Base-by-base conservation (phyloP, 64 coral and sea anemone species). In the Montipora sp. region DNA sequence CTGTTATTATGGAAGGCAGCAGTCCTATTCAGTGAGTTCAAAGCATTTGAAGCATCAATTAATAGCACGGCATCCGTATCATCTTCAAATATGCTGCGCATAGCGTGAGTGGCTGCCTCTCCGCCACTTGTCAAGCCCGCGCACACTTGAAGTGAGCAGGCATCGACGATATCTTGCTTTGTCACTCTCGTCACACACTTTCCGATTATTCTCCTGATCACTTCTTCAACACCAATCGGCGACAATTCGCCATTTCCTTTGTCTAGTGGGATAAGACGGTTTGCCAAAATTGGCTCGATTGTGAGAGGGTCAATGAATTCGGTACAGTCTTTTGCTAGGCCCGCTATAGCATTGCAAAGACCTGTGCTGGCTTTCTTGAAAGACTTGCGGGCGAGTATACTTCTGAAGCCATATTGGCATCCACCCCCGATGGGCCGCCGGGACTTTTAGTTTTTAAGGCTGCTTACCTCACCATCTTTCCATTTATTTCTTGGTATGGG, bases 401-500 rank as follows among this genome's bases (percentile, higher is more conserved):
- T 6, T 73, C 73, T 51, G 22, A 89, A 89, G 2, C 87, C 87
- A 36, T 36, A 36, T 78, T 61, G 24, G 73, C 87, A 57, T 89
- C 87, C 4, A 89, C 75, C 0, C 51, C 87, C 4, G 47, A 89
- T 5, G 72, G 87, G 16, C 87, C 87, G 2, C 87, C 47, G 3
- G 87, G 57, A 18, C 73, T 73, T 0, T 89, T 89, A 16, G 87
- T 89, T 55, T 45, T 53, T 7, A 89, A 48, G 10, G 87, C 71
- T 16, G 71, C 71, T 18, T 89, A 51, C 21, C 73, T 47, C 13
- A 89, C 48, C 87, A 89, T 78, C 7, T 89, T 47, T 65, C 89
- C 78, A 14, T 73, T 73, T 44, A 90, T 80, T 65, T 90, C 78
- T 3, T 45, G 51, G 72, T 18, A 80, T 12, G 48, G n/a, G 5